Base-by-base conservation (phyloP, 2,888 invertebrate genomes). In the Drosophila neutralis region DNA sequence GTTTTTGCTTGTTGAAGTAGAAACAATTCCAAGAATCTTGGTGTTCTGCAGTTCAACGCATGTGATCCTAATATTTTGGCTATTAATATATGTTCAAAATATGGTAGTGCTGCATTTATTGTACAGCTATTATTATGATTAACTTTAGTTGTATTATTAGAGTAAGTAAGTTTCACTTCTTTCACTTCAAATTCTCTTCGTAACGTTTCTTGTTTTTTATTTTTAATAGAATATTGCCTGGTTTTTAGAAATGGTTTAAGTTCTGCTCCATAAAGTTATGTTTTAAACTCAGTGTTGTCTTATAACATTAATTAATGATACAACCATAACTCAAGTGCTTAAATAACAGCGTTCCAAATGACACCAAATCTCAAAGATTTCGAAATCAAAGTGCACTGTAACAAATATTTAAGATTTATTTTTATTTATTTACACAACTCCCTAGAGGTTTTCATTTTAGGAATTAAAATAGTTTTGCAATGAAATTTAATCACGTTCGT, bases 311-410 rank as follows among this genome's bases (percentile, higher is more conserved):
- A 10, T 51, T 51, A 51, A 64, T 76, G 42, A 42, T 79, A 79
- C 76, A 76, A 76, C 76, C 76, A 64, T 60, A 78, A 78, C 63
- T 61, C 36, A 76, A 68, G 66, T 61, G 56, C 31, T 58, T 65
- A 18, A 49, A 58, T 54, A 63, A 38, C 15, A 31, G 21, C 40
- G 48, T 48, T 38, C 27, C 21, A 36, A 51, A 31, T 45, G 60
- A 38, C 49, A 13, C 36, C 27, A 18, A 56, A 52, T 70, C 54
- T 74, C 60, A 27, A 48, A 60, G 60, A 57, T 33, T 60, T 36
- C 48, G n/a, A 71, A 71, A 60, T 42, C 2, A 74, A 70, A 51
- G 15, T 51, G 57, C 33, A 24, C 5, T 33, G 21, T 15, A 27
- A 45, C 53, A 52, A 18, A 24, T 38, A 27, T 29, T 42, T 10